Conservation (phyloP, 2,797 vertebrate species). For the Gallinago stenura region DNA sequence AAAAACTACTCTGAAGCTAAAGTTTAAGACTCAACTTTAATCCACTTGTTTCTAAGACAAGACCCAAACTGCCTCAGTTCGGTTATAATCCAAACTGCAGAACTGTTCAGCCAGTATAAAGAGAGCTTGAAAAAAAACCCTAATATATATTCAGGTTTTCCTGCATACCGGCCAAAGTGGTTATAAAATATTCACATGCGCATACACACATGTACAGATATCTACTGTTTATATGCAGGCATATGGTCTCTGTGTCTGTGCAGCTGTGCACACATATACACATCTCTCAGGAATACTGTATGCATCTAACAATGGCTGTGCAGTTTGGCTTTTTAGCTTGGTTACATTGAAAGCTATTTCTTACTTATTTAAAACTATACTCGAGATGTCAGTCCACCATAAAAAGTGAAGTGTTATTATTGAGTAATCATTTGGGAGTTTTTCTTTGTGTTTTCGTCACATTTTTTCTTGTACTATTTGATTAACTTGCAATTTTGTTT, state of each 20-base stretch:
- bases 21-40: background rate
- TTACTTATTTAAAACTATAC: background rate
- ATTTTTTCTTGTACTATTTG: background rate
- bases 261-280: constrained; percentile 60
- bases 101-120: background rate
- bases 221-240: constrained; percentile 4
- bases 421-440: background rate
- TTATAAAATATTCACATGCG: background rate
- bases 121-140: background rate
- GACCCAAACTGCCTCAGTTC: background rate
- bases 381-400: background rate
- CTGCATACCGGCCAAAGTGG: constrained; percentile 15
- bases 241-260: constrained; percentile 37
- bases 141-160: background rate
- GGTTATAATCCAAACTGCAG: background rate
- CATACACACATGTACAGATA: background rate
- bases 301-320: background rate
- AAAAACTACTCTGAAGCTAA: background rate
- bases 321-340: background rate
- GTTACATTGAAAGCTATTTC: background rate
- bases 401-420: background rate
- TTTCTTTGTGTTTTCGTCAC: background rate
- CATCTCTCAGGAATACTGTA: background rate
- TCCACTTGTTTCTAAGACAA: constrained; percentile 4
- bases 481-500: background rate